phyloP scores from a whole-genome alignment of 2,888 invertebrate genomes.

The Agrochola lota region DNA sequence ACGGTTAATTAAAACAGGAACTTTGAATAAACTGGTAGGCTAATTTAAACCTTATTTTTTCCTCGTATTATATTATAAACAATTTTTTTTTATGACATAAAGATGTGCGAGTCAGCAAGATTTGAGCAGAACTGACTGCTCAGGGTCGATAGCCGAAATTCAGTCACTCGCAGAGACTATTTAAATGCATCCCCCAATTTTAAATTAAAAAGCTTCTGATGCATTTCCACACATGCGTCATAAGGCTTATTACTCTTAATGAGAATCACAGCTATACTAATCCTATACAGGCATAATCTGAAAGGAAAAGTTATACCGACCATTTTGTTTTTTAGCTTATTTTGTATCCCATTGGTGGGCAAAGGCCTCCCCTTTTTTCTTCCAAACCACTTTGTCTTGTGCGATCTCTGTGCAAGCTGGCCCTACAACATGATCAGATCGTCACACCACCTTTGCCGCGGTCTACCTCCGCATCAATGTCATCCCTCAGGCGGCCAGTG shows the following conservation, averaged over 20 bases:
- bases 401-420: not conserved
- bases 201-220: not conserved
- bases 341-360: not conserved
- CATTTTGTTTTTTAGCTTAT: not conserved
- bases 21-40: not conserved
- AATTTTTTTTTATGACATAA: not conserved
- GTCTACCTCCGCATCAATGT: not conserved
- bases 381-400: too few relatives aligned
- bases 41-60: not conserved
- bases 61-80: not conserved
- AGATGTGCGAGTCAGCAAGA: not conserved
- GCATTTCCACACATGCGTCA: not conserved
- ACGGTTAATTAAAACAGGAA: not conserved
- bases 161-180: too few relatives aligned
- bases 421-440: not conserved
- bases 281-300: not conserved
- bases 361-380: not conserved
- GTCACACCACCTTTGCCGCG: not conserved
- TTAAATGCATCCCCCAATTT: not conserved
- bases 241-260: not conserved
- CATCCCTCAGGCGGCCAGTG: not conserved
- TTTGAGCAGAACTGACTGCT: too few relatives aligned
- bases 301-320: not conserved
- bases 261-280: not conserved
- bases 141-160: not conserved